Conservation (phyloP, 2,113 vertebrate genomes). For the Chamaetylas fuelleborni region DNA sequence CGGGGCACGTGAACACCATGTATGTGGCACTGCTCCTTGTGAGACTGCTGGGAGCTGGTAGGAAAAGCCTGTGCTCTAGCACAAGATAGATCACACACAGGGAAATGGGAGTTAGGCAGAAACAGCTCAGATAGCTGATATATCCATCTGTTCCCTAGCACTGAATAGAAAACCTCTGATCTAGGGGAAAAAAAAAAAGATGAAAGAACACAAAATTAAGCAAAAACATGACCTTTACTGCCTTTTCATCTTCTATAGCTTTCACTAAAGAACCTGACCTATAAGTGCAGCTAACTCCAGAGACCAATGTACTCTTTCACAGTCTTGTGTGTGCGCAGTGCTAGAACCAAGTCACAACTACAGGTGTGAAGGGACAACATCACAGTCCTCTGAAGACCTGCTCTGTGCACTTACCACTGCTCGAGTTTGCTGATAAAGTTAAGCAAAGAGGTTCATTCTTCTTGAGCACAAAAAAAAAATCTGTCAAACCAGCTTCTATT, state of each 20-base stretch:
- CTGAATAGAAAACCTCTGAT: not conserved
- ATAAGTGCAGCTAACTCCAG: slow-evolving; percentile 27
- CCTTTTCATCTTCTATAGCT: not conserved
- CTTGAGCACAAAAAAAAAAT: slow-evolving; percentile 7
- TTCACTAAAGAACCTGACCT: not conserved
- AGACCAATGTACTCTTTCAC: not conserved
- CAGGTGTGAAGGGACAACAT: not conserved
- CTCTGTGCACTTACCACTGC: not conserved
- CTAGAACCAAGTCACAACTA: slow-evolving; percentile 18
- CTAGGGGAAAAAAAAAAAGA: not conserved
- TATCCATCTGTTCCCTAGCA: not conserved
- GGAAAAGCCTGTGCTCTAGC: not conserved
- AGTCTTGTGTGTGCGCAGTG: not conserved
- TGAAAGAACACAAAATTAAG: not conserved
- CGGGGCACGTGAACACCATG: rapidly evolving
- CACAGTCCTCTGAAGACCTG: not conserved
- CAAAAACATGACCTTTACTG: not conserved
- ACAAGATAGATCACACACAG: not conserved
- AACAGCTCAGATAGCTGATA: not conserved
- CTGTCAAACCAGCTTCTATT: not conserved
- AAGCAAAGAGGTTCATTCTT: slow-evolving; percentile 20
- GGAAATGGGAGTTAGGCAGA: not conserved
- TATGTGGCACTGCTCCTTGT: not conserved
- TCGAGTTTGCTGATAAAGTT: not conserved
- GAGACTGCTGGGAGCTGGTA: not conserved